These are phyloP conservation scores for Diaperis boleti DNA, from an alignment of 2,888 invertebrate species.

Conservation along the genomic window DNA sequence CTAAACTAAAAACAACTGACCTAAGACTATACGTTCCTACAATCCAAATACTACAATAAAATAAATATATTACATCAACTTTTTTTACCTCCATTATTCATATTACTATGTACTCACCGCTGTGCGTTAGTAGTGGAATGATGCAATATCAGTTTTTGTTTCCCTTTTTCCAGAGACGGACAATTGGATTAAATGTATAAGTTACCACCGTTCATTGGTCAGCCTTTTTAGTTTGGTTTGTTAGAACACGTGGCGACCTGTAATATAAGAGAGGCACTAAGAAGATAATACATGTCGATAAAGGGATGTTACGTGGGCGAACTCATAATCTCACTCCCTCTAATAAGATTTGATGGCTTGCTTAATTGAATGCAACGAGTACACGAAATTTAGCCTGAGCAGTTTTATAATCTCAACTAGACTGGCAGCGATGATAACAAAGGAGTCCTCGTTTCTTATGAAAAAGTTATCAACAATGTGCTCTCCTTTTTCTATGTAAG, in stretches of 20 bases:
- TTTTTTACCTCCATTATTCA: no score
- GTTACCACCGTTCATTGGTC: conserved; percentile 10
- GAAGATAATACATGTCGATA: conserved; percentile 8
- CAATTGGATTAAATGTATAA: conserved; percentile 15
- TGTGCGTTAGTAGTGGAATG: not conserved
- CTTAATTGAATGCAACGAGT: not conserved
- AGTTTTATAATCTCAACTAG: not conserved
- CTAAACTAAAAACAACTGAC: no score
- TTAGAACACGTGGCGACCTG: conserved; percentile 2
- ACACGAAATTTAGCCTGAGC: not conserved
- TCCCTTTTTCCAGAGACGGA: not conserved
- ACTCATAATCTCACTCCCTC: not conserved
- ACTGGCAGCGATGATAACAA: not conserved
- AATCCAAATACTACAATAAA: no score
- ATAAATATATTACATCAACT: no score
- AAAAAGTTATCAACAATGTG: no score
- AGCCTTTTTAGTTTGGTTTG: not conserved
- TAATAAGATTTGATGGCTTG: conserved; percentile 1
- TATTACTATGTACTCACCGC: not conserved
- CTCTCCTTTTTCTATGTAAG: no score
- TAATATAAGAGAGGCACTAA: not conserved
- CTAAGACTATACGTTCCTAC: no score
- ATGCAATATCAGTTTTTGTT: conserved; percentile 2
- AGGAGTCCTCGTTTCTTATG: not conserved
- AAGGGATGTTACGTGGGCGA: conserved; percentile 8